Evolutionary conservation across 1,140 invertebrate genomes (phyloP).

Genomic region (Euwallacea similis): DNA sequence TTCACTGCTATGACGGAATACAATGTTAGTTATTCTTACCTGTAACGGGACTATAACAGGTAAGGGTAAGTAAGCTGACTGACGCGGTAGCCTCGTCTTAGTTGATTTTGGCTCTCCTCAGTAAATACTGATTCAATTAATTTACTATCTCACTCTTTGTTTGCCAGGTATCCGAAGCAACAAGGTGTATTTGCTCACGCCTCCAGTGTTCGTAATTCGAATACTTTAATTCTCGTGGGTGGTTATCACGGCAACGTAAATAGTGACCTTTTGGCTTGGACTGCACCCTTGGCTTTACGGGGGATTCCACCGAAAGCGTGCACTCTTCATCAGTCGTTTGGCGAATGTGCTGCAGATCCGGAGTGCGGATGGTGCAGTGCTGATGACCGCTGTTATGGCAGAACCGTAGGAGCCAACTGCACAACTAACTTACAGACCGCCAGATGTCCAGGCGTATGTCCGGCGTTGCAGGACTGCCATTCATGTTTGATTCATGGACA

Average conservation of each 20-base stretch:
- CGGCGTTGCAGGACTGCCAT: slow-evolving; percentile 82
- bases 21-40: no score
- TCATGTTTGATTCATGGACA: slow-evolving; percentile 80
- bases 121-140: no score
- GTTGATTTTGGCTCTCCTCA: no score
- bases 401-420: slow-evolving; percentile 78
- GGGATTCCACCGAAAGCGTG: slow-evolving; percentile 71
- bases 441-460: slow-evolving; percentile 85
- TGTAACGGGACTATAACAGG: no score
- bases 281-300: slow-evolving; percentile 70
- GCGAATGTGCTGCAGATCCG: slow-evolving; percentile 82
- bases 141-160: no score
- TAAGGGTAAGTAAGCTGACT: no score
- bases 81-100: no score
- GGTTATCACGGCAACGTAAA: slow-evolving; percentile 93
- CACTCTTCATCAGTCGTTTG: slow-evolving; percentile 69
- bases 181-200: slow-evolving; percentile 89
- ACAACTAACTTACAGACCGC: slow-evolving; percentile 87
- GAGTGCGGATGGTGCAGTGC: slow-evolving; percentile 92
- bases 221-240: slow-evolving; percentile 82
- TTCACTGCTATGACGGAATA: no score
- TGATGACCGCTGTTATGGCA: slow-evolving; percentile 75
- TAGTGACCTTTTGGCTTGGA: slow-evolving; percentile 76
- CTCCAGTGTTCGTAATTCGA: slow-evolving; percentile 72
- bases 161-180: slow-evolving; percentile 69